Conservation (phyloP, 2,113 vertebrate genomes). For the Hypocryptadius cinnamomeus region DNA sequence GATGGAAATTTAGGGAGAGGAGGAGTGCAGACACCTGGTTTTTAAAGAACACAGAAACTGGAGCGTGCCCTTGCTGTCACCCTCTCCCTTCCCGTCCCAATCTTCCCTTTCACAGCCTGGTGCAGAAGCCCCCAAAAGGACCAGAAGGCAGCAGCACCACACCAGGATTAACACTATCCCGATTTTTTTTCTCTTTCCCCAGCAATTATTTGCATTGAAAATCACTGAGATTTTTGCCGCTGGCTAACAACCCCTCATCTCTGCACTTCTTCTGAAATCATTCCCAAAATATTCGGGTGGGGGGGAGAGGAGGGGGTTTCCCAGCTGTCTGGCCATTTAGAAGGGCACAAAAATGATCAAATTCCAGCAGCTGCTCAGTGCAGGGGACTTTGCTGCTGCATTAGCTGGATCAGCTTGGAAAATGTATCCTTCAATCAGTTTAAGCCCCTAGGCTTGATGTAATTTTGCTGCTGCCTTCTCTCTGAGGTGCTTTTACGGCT, state of each 20-base stretch:
- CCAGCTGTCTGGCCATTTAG: neutral
- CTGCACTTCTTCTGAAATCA: neutral
- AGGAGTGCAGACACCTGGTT: neutral
- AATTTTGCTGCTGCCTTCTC: slow-evolving; percentile 27
- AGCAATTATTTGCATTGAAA: neutral
- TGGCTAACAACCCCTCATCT: neutral
- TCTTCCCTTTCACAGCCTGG: neutral
- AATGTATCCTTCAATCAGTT: slow-evolving; percentile 21
- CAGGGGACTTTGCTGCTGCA: neutral
- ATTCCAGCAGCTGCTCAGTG: neutral
- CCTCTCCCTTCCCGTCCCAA: neutral
- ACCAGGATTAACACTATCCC: fast-evolving
- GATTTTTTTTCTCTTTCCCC: neutral
- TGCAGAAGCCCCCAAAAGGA: neutral
- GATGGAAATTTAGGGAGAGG: neutral
- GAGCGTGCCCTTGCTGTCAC: neutral
- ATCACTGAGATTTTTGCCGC: neutral
- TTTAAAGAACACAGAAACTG: fast-evolving
- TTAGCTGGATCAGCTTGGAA: slow-evolving; percentile 3
- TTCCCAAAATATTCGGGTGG: neutral
- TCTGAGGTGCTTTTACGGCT: slow-evolving; percentile 1
- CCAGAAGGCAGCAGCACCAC: neutral
- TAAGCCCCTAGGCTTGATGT: slow-evolving; percentile 35
- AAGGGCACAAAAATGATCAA: neutral
- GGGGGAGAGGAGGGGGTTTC: neutral